Conservation (phyloP, 1,140 invertebrate genomes). For the Orussus abietinus region DNA sequence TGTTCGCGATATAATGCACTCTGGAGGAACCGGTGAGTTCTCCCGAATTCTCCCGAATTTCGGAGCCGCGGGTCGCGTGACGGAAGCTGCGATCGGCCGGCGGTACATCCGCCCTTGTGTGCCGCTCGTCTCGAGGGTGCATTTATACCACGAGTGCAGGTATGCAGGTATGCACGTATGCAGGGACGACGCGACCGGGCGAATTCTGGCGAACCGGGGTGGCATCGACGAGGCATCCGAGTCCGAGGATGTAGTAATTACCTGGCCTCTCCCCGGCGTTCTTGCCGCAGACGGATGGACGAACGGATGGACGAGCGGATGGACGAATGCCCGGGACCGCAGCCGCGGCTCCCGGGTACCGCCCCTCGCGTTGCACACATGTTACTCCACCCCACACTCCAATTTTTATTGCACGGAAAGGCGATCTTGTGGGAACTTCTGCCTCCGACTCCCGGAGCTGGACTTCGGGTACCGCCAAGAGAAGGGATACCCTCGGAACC, state of each 20-base stretch:
- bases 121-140: constrained; percentile 3
- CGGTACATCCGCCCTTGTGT: no score
- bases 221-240: constrained; percentile 9
- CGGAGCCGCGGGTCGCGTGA: constrained; percentile 13
- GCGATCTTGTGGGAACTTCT: not conserved
- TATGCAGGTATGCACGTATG: not conserved
- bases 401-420: constrained; percentile 14
- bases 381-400: constrained; percentile 13
- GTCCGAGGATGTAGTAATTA: constrained; percentile 16
- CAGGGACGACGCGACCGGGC: not conserved
- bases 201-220: constrained; percentile 12
- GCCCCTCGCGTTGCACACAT: constrained; percentile 18
- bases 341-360: constrained; percentile 11
- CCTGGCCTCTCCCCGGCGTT: constrained; percentile 8
- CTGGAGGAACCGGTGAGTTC: no score
- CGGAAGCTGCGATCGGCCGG: constrained; percentile 10
- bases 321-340: not conserved
- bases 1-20: constrained; percentile 1
- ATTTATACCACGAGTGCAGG: not conserved
- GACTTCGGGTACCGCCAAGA: no score
- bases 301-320: constrained; percentile 7
- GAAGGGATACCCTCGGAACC: no score
- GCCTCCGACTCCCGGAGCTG: no score
- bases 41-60: no score
- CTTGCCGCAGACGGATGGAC: constrained; percentile 6